These are phyloP conservation scores for Thripadectes ignobilis DNA, from an alignment of 2,797 vertebrate genomes.

Conservation along the genomic window DNA sequence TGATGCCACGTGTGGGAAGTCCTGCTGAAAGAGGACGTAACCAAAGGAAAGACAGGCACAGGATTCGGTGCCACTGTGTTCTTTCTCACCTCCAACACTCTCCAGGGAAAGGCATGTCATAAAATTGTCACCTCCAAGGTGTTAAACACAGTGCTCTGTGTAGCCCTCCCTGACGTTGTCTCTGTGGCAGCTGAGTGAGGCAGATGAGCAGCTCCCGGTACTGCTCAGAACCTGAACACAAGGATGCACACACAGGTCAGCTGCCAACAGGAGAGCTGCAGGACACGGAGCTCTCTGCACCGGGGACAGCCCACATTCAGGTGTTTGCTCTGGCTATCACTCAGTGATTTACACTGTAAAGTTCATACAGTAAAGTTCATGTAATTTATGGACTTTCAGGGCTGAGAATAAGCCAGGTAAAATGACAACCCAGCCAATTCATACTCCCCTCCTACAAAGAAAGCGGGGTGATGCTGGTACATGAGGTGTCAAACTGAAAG, in stretches of 20 bases:
- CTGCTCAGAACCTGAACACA: not conserved
- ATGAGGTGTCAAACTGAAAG: not conserved
- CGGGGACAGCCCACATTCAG: not conserved
- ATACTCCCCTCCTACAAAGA: not conserved
- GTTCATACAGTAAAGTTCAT: not conserved
- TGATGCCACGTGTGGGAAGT: rapidly evolving
- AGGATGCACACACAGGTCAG: not conserved
- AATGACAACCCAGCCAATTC: not conserved
- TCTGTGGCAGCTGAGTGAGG: not conserved
- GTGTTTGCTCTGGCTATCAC: not conserved
- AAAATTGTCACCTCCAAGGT: not conserved
- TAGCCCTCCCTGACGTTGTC: not conserved
- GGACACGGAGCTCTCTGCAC: not conserved
- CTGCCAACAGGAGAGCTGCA: not conserved
- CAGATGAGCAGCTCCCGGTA: not conserved
- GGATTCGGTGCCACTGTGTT: not conserved
- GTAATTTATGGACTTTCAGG: not conserved
- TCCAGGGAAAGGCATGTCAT: not conserved
- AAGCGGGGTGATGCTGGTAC: not conserved
- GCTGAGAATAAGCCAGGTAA: not conserved
- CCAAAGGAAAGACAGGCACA: not conserved
- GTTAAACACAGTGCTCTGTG: not conserved
- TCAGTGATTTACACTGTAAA: not conserved
- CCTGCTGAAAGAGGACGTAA: not conserved
- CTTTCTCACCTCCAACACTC: not conserved